Evolutionary conservation across 2,797 vertebrate genomes (phyloP).

Genomic region (Melopsittacus undulatus): DNA sequence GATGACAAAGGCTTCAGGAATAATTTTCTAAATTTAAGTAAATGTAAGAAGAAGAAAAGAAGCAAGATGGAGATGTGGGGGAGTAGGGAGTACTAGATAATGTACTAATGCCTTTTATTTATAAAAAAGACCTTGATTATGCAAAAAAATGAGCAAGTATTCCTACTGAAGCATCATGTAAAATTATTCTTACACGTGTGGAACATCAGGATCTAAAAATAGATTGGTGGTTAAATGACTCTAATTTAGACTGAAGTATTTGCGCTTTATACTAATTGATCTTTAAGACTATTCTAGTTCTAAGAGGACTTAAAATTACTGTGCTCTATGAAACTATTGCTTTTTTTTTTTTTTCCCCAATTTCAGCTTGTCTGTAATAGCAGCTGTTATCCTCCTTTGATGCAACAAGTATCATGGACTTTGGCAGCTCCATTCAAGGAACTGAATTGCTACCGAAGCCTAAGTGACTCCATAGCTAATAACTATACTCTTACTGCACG

Average conservation of each 20-base stretch:
- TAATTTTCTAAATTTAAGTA: neutral
- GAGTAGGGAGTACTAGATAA: neutral
- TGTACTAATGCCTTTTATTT: neutral
- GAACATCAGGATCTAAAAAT: neutral
- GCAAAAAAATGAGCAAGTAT: neutral
- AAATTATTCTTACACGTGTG: neutral
- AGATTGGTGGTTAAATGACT: neutral
- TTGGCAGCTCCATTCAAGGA: slow-evolving; percentile 87
- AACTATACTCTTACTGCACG: slow-evolving; percentile 82
- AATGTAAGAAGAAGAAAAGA: neutral
- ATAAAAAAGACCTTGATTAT: neutral
- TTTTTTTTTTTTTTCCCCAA: neutral
- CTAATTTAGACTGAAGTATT: neutral
- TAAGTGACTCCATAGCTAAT: slow-evolving; percentile 87
- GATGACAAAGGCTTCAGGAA: neutral
- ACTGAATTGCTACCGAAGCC: slow-evolving; percentile 73
- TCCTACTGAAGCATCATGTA: neutral
- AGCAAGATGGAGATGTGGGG: neutral
- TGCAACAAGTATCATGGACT: slow-evolving; percentile 82
- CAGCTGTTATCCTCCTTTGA: slow-evolving; percentile 81
- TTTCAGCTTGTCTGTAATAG: slow-evolving; percentile 73
- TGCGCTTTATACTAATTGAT: neutral
- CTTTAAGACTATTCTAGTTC: neutral
- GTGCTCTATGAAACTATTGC: neutral
- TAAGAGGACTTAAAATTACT: neutral